phyloP scores from a whole-genome alignment of 2,797 vertebrate species.

The Pogoniulus pusillus region DNA sequence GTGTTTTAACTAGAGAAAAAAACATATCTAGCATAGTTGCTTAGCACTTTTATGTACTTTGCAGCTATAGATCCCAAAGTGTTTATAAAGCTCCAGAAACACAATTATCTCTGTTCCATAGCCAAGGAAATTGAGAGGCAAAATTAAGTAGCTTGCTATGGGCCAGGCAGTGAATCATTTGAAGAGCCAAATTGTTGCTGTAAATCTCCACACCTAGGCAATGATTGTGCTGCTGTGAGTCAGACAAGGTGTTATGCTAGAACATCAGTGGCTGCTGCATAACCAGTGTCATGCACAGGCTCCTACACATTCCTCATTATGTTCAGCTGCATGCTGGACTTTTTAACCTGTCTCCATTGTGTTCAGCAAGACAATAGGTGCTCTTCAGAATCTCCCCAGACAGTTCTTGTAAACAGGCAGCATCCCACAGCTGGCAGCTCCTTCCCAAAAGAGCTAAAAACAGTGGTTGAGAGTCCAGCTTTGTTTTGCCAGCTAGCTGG shows the following conservation, averaged over 20 bases:
- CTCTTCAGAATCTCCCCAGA: neutral
- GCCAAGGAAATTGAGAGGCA: slow-evolving; percentile 42
- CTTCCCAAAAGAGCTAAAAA: neutral
- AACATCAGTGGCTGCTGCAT: slow-evolving; percentile 42
- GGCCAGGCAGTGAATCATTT: slow-evolving; percentile 52
- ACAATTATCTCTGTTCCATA: slow-evolving; percentile 53
- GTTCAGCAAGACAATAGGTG: neutral
- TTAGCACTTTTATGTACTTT: neutral
- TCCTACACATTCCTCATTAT: neutral
- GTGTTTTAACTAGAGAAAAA: neutral
- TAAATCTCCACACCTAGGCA: slow-evolving; percentile 62
- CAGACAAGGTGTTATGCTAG: slow-evolving; percentile 45
- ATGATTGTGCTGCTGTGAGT: slow-evolving; percentile 34
- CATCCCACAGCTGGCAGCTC: neutral
- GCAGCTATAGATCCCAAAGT: slow-evolving; percentile 39
- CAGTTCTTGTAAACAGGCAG: neutral
- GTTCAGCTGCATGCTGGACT: neutral
- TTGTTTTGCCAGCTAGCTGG: neutral
- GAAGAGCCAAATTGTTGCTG: slow-evolving; percentile 45
- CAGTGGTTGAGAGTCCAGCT: neutral
- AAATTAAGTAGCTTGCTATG: slow-evolving; percentile 54
- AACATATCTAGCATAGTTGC: neutral
- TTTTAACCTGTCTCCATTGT: neutral
- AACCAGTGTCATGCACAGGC: neutral
- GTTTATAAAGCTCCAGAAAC: slow-evolving; percentile 53